Evolutionary conservation across 1,140 invertebrate genomes (phyloP), one percentile per base, ranked within the genome.

Genomic region (Akabosia matsudoensis): DNA sequence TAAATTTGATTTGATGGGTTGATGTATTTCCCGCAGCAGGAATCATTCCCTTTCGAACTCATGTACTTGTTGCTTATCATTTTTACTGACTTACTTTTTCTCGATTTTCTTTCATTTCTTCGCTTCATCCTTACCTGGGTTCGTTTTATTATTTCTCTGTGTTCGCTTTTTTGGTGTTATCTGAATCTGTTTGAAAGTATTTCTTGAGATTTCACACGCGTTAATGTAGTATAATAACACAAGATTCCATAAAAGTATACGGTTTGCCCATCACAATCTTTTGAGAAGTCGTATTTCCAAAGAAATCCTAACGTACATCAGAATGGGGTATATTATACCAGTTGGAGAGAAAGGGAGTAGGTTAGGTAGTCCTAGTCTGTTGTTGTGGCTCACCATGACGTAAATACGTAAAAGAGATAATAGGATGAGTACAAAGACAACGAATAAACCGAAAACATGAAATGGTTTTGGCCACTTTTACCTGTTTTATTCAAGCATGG

Each of bases 201-300:
- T n/a, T 45, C n/a, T 67, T 67, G 61, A 67, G 61, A 67, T 67
- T 67, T 67, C 61, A 67, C 61, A 67, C 61, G 61, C 61, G 61
- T 67, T 67, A 67, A 67, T 30, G 18, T 45, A 45, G 18, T 45
- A 45, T n/a, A n/a, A 45, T 10, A 45, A 45, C 28, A 30, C 4
- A 67, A 67, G 28, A 4, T 30, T 67, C 61, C 61, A 67, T 61
- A 61, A 61, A 61, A 61, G 54, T 61, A 45, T 45, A 45, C 18
- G 18, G 18, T n/a, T n/a, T n/a, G 18, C 7, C 37, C 18, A 45
- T 10, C 37, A 10, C 37, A 18, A 10, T 18, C 7, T 45, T 18
- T 10, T 18, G 18, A 45, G 37, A 14, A 61, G 54, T 22, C 54
- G 24, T 22, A 61, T 14, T 24, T 61, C 54, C 37, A 45, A 10